Percentiles rank a stretch among this genome's conserved stretches.
Evolutionary conservation across 1,140 invertebrate species (phyloP).

Genomic region (Drosophila busckii): DNA sequence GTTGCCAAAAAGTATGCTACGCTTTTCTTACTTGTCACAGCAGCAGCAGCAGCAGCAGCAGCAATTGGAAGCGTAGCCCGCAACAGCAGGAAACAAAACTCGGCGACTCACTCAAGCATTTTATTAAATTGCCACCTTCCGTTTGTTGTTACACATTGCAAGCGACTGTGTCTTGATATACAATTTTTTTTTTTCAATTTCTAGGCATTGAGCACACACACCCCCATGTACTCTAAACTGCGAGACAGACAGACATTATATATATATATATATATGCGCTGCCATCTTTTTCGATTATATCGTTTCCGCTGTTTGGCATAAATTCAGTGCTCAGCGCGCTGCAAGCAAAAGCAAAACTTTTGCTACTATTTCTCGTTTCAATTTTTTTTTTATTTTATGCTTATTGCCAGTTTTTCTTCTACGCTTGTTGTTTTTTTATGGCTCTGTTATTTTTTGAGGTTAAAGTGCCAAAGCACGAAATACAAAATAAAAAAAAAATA

Average conservation of each 20-base stretch:
- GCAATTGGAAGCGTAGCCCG: too few species aligned
- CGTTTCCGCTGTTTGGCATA: slow-evolving; percentile 60
- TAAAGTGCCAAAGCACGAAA: slow-evolving; percentile 68
- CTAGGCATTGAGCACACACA: slow-evolving; percentile 42
- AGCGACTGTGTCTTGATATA: slow-evolving; percentile 8
- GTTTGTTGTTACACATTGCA: slow-evolving; percentile 61
- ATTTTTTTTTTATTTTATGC: slow-evolving; percentile 36
- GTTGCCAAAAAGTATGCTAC: slow-evolving; percentile 65
- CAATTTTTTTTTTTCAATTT: slow-evolving; percentile 54
- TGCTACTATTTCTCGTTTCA: slow-evolving; percentile 30
- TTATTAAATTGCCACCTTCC: slow-evolving; percentile 79
- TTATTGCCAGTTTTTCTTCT: slow-evolving; percentile 23
- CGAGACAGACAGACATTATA: neutral
- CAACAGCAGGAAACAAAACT: slow-evolving; percentile 76
- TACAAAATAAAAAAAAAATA: slow-evolving; percentile 30
- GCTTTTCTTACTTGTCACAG: slow-evolving; percentile 39
- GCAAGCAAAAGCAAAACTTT: slow-evolving; percentile 42
- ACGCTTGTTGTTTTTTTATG: neutral
- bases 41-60: slow-evolving; percentile 13
- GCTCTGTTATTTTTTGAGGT: slow-evolving; percentile 42
- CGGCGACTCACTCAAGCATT: slow-evolving; percentile 77
- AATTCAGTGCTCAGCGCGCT: slow-evolving; percentile 29
- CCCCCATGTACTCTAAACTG: neutral
- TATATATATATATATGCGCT: slow-evolving; percentile 45
- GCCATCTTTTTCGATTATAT: slow-evolving; percentile 75